phyloP scores from a whole-genome alignment of 2,888 invertebrate species.

The Vesta saturnalis region DNA sequence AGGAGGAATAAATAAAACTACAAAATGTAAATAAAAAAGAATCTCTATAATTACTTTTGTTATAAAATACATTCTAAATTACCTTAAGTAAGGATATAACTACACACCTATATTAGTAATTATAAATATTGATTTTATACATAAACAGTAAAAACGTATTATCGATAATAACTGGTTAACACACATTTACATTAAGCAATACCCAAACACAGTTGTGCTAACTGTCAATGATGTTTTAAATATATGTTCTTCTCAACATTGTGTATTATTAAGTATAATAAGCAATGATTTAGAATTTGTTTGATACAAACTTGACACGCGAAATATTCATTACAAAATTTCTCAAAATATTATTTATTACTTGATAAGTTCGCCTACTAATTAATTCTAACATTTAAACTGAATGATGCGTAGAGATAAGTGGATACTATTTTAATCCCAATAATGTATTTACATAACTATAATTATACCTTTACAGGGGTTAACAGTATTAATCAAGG shows the following conservation, averaged over 20 bases:
- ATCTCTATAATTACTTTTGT: neutral
- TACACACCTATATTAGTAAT: conserved; percentile 2
- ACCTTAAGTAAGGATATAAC: too few relatives aligned
- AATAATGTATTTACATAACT: neutral
- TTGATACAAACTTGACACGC: conserved; percentile 13
- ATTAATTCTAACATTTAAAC: conserved; percentile 2
- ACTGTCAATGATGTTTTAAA: conserved; percentile 9
- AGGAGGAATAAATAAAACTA: too few relatives aligned
- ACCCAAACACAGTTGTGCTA: conserved; percentile 1
- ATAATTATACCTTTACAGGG: neutral
- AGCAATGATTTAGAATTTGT: conserved; percentile 10
- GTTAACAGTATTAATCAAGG: neutral
- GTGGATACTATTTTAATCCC: neutral
- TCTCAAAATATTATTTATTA: conserved; percentile 11
- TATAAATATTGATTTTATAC: conserved; percentile 2
- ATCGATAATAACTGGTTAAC: conserved; percentile 6
- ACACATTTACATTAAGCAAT: neutral
- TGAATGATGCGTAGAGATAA: conserved; percentile 1
- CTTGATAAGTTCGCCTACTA: neutral
- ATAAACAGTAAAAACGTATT: conserved; percentile 1
- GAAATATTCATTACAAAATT: conserved; percentile 16
- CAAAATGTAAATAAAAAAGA: too few relatives aligned
- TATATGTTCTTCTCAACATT: conserved; percentile 2
- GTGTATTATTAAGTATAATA: conserved; percentile 13
- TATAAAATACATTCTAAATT: neutral